A percentile compares a stretch with the other conserved stretches of the same genome.
These are phyloP conservation scores for Formica exsecta DNA, from an alignment of 1,140 invertebrate genomes.

Conservation along the genomic window DNA sequence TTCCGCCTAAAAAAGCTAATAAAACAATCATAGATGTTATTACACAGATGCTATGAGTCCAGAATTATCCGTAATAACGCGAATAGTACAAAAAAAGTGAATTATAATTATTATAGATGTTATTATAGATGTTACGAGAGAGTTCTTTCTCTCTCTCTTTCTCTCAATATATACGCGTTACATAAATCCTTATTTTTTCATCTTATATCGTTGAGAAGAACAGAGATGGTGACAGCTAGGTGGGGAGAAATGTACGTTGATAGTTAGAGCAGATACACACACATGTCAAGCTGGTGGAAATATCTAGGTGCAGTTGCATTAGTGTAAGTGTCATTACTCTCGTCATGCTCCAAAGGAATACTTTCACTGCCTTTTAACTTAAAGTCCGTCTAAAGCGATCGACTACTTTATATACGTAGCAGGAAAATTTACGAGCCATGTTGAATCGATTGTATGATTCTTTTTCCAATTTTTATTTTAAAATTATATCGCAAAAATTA, in stretches of 20 bases:
- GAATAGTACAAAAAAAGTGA: neutral
- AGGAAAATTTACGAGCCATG: neutral
- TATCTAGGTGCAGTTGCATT: slow-evolving; percentile 32
- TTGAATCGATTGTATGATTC: neutral
- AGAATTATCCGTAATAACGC: slow-evolving; percentile 23
- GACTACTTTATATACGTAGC: slow-evolving; percentile 39
- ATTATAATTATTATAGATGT: slow-evolving; percentile 53
- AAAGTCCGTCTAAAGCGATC: slow-evolving; percentile 78
- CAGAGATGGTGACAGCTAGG: slow-evolving; percentile 2
- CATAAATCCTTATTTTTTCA: slow-evolving; percentile 20
- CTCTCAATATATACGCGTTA: slow-evolving; percentile 17
- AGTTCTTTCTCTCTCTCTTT: neutral
- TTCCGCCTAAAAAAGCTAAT: neutral
- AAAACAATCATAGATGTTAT: slow-evolving; percentile 24
- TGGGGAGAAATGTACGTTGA: slow-evolving; percentile 6
- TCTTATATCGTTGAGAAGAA: slow-evolving; percentile 35
- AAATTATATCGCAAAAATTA: slow-evolving; percentile 14
- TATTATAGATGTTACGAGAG: slow-evolving; percentile 52
- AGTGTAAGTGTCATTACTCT: slow-evolving; percentile 84
- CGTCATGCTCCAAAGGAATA: slow-evolving; percentile 83
- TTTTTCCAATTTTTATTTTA: neutral
- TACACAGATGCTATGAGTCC: neutral
- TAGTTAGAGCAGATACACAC: slow-evolving; percentile 39
- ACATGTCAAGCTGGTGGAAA: slow-evolving; percentile 13
- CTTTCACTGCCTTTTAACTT: slow-evolving; percentile 85